These are phyloP conservation scores for Pristionchus maxplancki DNA, from an alignment of 2,888 invertebrate genomes.

Conservation along the genomic window DNA sequence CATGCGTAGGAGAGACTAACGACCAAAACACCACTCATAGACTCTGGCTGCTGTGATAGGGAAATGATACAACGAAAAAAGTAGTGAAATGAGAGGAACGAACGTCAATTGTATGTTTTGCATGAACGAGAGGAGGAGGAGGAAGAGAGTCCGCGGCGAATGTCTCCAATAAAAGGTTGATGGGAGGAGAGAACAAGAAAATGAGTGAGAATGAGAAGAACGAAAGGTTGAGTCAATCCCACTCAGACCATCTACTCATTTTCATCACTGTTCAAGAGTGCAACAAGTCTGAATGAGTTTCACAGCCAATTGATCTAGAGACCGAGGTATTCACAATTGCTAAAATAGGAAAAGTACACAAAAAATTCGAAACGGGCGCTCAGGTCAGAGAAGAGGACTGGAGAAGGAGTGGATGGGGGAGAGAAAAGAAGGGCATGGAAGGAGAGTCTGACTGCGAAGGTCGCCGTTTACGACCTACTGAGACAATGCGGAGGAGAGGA, in stretches of 20 bases:
- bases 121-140: background rate
- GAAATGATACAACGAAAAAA: background rate
- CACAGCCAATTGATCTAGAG: background rate
- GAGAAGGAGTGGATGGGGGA: background rate
- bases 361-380: background rate
- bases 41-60: background rate
- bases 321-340: background rate
- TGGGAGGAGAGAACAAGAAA: conserved; percentile 22
- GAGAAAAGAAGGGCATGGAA: conserved; percentile 2
- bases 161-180: conserved; percentile 38
- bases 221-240: background rate
- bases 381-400: background rate
- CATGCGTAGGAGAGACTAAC: background rate
- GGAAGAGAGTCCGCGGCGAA: conserved; percentile 12
- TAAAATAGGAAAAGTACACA: background rate
- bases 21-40: no score
- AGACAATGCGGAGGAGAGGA: background rate
- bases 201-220: conserved; percentile 12
- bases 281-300: background rate
- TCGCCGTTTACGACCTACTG: background rate
- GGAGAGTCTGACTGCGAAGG: conserved; percentile 7
- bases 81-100: background rate
- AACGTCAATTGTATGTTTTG: conserved; percentile 38
- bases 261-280: background rate
- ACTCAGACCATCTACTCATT: background rate